Evolutionary conservation across 1,140 invertebrate species (phyloP), one percentile per base, ranked within the genome.

Genomic region (Ganaspis sp.): DNA sequence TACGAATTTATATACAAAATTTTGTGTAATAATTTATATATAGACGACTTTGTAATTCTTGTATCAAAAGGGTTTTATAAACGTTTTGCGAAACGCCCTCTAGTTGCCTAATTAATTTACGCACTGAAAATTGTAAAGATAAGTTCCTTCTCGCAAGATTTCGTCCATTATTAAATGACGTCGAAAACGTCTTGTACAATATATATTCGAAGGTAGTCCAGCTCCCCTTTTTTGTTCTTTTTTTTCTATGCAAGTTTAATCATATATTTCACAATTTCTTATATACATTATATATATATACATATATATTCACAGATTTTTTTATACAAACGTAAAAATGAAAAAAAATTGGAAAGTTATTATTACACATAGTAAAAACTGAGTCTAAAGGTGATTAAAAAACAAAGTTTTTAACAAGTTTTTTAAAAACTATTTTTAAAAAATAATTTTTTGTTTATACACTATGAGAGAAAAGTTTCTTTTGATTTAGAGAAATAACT

Each of bases 171-270:
- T 49, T 49, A 49, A 26, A n/a, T 11, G 12, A n/a, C 58, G 58
- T 64, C 23, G 11, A 29, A 12, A 21, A 64, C 58, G 58, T 64
- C 58, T 15, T 64, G 58, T 64, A 64, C 11, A 26, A 12, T 23
- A 6, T 11, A 53, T 54, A 29, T 64, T 64, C 26, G 58, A 64
- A 34, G 58, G 58, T 34, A 64, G 58, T 64, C 58, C 23, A 64
- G 58, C 58, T 64, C n/a, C 58, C 58, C n/a, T 64, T 64, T 64
- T 15, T 26, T 26, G 26, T 23, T 11, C n/a, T 45, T n/a, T 45
- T n/a, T 15, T 45, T 49, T 15, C 12, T 45, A 17, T n/a, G 4
- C 2, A 49, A 17, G 1, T 17, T n/a, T 49, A 49, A n/a, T 49
- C 45, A 49, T n/a, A 17, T 0, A 17, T 49, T 49, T 49, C 45